Evolutionary conservation across 1,140 invertebrate genomes (phyloP).

Genomic region (Magallana angulata): DNA sequence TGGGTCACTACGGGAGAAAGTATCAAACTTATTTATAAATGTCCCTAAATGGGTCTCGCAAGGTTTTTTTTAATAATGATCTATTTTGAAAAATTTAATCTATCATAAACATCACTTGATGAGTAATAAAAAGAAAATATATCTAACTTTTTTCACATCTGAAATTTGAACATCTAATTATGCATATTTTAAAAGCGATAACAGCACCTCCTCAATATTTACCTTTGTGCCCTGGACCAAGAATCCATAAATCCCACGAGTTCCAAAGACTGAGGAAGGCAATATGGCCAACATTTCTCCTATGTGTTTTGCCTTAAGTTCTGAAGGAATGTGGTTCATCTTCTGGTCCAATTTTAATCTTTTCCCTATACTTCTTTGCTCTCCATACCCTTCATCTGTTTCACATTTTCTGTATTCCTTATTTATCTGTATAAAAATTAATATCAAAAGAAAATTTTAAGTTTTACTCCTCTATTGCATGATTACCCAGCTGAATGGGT

Average conservation of each 20-base stretch:
- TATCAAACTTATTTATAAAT: no score
- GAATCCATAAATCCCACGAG: conserved; percentile 36
- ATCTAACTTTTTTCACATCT: no score
- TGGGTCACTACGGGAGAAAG: no score
- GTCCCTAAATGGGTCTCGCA: no score
- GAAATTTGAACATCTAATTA: background rate
- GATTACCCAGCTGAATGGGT: no score
- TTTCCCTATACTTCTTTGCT: background rate
- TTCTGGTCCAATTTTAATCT: background rate
- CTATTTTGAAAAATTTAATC: no score
- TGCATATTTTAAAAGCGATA: background rate
- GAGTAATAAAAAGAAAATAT: no score
- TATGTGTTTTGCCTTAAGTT: background rate
- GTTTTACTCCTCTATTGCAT: no score
- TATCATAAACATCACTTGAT: no score
- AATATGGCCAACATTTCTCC: background rate
- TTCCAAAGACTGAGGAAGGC: conserved; percentile 16
- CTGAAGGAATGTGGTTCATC: background rate
- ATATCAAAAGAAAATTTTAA: no score
- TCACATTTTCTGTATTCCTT: background rate
- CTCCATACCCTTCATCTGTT: background rate
- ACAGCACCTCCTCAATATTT: background rate
- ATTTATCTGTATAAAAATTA: background rate
- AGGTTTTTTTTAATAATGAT: no score
- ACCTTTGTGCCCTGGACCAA: conserved; percentile 36